phyloP scores from a whole-genome alignment of 2,113 vertebrate genomes.

The Tyto alba region DNA sequence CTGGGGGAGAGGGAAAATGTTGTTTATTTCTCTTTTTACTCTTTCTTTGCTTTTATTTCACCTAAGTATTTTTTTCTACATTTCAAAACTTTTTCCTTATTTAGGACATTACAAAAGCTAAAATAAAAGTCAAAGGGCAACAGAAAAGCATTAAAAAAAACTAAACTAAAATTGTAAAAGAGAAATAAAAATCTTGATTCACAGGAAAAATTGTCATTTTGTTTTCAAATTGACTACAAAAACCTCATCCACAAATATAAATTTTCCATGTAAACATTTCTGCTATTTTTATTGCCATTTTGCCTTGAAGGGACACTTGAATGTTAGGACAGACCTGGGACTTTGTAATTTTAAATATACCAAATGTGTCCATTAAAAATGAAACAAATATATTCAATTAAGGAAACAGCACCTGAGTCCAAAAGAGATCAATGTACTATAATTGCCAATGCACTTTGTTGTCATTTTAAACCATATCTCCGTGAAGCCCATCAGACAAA shows the following conservation, averaged over 20 bases:
- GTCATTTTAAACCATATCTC: background rate
- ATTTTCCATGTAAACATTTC: background rate
- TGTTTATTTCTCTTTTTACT: background rate
- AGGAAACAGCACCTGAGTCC: background rate
- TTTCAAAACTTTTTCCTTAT: background rate
- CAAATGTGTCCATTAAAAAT: background rate
- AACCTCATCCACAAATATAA: background rate
- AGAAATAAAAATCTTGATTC: background rate
- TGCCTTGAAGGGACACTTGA: background rate
- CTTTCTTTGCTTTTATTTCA: background rate
- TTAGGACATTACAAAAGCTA: background rate
- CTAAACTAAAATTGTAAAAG: background rate
- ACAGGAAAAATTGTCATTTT: background rate
- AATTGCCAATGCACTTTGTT: background rate
- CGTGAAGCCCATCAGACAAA: background rate
- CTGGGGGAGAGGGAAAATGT: accelerated
- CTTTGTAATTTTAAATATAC: background rate
- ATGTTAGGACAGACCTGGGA: background rate
- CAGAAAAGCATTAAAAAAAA: background rate
- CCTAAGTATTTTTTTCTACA: background rate
- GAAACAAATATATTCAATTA: background rate
- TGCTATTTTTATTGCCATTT: background rate
- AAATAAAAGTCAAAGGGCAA: background rate
- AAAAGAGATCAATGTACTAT: background rate
- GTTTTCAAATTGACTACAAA: background rate